Evolutionary conservation across 2,888 invertebrate genomes (phyloP).

Genomic region (Nematopogon swammerdamellus): DNA sequence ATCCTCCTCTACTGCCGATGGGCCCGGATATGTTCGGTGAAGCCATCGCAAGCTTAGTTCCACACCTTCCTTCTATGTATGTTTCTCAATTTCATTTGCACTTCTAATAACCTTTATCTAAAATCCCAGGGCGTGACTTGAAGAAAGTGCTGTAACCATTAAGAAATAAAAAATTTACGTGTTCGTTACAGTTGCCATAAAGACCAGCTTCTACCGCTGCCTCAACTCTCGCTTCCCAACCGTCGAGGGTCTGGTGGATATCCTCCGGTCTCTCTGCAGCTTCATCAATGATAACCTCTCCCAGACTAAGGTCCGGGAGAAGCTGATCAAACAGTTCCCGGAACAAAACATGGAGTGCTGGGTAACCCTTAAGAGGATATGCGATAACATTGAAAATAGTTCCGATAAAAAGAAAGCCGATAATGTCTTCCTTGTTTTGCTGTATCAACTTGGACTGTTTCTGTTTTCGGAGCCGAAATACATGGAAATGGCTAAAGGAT

Average conservation of each 20-base stretch:
- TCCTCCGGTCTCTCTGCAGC: slow-evolving; percentile 57
- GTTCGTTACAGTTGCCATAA: slow-evolving; percentile 51
- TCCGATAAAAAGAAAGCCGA: slow-evolving; percentile 52
- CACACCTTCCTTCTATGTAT: too few relatives aligned
- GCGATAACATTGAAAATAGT: slow-evolving; percentile 49
- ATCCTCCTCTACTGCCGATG: too few relatives aligned
- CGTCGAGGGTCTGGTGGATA: slow-evolving; percentile 57
- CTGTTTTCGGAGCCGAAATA: slow-evolving; percentile 63
- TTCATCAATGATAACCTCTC: slow-evolving; percentile 54
- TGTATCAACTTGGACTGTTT: slow-evolving; percentile 70
- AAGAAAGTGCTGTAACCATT: too few relatives aligned
- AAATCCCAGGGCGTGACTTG: too few relatives aligned
- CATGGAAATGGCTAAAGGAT: slow-evolving; percentile 62
- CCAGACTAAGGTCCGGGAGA: slow-evolving; percentile 43
- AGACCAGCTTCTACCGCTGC: slow-evolving; percentile 66
- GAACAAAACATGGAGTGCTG: slow-evolving; percentile 59
- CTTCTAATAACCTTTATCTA: too few relatives aligned
- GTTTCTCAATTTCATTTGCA: too few relatives aligned
- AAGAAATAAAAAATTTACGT: too few relatives aligned
- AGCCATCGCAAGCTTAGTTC: too few relatives aligned
- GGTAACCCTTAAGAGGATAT: slow-evolving; percentile 57
- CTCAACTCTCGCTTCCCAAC: slow-evolving; percentile 66
- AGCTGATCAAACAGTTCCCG: slow-evolving; percentile 56
- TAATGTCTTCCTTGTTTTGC: slow-evolving; percentile 66
- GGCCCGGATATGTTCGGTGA: background rate